phyloP scores from a whole-genome alignment of 1,140 invertebrate species.

The Tenebrio molitor region DNA sequence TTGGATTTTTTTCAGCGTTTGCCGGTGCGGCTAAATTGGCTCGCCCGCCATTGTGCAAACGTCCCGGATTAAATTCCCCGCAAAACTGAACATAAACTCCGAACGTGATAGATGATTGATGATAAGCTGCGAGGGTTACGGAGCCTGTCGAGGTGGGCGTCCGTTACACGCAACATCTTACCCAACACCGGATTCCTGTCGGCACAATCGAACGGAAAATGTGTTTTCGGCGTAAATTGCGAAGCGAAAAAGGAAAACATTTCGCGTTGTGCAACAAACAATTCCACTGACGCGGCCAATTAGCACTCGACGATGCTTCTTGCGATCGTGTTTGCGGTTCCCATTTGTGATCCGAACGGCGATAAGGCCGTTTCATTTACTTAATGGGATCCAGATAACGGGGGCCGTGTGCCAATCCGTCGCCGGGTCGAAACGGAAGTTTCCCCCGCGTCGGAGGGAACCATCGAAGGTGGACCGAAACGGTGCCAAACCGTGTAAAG shows the following conservation, averaged over 20 bases:
- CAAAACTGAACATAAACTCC: constrained; percentile 2
- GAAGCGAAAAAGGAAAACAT: no score
- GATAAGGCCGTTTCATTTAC: constrained; percentile 18
- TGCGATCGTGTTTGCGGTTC: background rate
- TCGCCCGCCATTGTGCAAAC: no score
- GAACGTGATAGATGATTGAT: constrained; percentile 15
- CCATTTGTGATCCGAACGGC: constrained; percentile 9
- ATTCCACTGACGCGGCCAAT: constrained; percentile 4
- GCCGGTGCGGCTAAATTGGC: no score
- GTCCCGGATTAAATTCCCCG: no score
- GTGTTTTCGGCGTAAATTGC: no score
- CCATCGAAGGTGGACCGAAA: background rate
- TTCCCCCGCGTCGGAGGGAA: no score
- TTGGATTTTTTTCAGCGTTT: no score
- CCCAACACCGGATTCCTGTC: background rate
- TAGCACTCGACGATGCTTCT: background rate
- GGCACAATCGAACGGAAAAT: background rate
- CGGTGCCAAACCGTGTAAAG: constrained; percentile 1
- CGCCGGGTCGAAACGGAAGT: no score
- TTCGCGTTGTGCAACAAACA: background rate
- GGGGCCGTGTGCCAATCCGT: no score
- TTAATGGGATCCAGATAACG: constrained; percentile 21
- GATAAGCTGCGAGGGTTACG: constrained; percentile 18
- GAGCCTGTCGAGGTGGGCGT: no score
- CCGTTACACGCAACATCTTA: no score